These are phyloP conservation scores for Stigmatopora nigra DNA, from an alignment of 2,113 vertebrate species.

Conservation along the genomic window DNA sequence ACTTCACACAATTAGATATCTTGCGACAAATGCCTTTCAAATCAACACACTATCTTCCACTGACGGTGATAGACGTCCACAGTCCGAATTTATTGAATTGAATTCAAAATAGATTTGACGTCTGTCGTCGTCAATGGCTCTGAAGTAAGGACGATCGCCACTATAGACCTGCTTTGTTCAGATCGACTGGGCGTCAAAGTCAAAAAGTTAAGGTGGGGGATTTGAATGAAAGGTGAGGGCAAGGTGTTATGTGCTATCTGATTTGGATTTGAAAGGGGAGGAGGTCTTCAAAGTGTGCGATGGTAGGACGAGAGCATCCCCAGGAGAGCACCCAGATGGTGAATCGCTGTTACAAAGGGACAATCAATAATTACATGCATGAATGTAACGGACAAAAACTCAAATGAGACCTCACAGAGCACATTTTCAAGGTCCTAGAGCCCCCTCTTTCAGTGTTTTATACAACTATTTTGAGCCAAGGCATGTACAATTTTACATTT, in stretches of 20 bases:
- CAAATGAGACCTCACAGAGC: constrained; percentile 50
- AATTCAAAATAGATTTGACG: too few relatives aligned
- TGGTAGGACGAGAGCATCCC: constrained; percentile 61
- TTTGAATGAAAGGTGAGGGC: background rate
- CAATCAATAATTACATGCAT: constrained; percentile 86
- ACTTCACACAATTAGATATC: background rate
- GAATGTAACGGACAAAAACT: constrained; percentile 87
- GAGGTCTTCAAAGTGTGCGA: constrained; percentile 71
- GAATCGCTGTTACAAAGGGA: constrained; percentile 82
- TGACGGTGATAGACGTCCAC: too few relatives aligned
- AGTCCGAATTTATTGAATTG: too few relatives aligned
- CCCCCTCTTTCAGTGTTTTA: constrained; percentile 36
- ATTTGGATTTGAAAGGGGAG: background rate
- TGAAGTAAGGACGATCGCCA: too few relatives aligned
- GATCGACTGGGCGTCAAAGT: too few relatives aligned
- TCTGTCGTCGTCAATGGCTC: too few relatives aligned
- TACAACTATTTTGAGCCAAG: background rate
- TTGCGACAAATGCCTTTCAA: too few relatives aligned
- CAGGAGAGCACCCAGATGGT: constrained; percentile 90
- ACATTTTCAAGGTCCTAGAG: constrained; percentile 72
- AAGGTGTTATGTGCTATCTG: background rate
- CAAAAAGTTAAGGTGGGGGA: background rate
- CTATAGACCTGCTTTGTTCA: too few relatives aligned
- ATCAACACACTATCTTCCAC: too few relatives aligned
- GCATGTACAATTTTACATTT: background rate